Conservation (phyloP, 2,113 vertebrate species). For the Scolopax mira region DNA sequence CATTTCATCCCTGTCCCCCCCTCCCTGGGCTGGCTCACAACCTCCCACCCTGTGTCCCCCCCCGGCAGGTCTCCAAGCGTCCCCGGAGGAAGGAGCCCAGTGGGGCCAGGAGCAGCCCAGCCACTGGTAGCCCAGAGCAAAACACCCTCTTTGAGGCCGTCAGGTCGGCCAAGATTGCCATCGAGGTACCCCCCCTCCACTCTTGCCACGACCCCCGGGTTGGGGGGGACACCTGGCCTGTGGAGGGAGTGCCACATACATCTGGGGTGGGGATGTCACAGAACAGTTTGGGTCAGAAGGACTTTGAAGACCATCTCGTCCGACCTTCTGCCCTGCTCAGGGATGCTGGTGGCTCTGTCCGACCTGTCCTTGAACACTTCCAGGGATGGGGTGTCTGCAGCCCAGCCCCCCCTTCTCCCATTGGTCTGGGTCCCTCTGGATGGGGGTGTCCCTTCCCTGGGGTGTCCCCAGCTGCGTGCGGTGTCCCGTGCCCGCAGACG, state of each 20-base stretch:
- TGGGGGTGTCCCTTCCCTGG: no score
- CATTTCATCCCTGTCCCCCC: background rate
- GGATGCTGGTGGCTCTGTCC: no score
- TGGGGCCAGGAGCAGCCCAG: background rate
- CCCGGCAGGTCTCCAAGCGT: slow-evolving; percentile 37
- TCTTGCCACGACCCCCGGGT: background rate
- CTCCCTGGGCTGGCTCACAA: background rate
- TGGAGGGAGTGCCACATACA: background rate
- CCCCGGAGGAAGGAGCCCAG: slow-evolving; percentile 61
- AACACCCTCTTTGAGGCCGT: slow-evolving; percentile 82
- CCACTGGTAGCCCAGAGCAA: background rate
- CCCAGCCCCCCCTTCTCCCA: no score
- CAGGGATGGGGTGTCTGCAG: no score
- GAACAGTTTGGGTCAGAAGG: no score
- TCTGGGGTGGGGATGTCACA: background rate
- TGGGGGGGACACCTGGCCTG: no score
- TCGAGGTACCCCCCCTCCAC: slow-evolving; percentile 75
- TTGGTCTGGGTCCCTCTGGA: no score
- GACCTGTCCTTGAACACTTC: no score
- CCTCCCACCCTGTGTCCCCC: background rate
- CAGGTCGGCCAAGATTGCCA: slow-evolving; percentile 74
- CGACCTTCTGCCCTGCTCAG: no score
- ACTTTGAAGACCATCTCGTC: no score
- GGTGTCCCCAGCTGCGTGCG: background rate
- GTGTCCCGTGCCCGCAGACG: slow-evolving; percentile 55